Evolutionary conservation across 2,888 invertebrate species (phyloP).

Genomic region (Athetis lepigone): DNA sequence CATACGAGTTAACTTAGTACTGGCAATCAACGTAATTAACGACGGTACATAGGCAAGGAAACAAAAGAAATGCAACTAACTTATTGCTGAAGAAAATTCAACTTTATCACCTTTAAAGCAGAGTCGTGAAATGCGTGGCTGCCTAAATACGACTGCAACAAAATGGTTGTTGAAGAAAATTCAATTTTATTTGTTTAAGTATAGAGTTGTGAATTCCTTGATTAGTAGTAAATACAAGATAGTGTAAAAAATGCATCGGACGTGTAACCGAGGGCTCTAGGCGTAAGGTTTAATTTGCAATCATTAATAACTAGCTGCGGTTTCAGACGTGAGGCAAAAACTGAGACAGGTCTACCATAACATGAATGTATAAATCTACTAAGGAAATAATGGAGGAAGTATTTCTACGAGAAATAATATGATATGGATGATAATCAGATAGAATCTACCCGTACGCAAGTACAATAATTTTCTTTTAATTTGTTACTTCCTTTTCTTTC

Average conservation of each 20-base stretch:
- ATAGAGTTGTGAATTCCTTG: constrained; percentile 2
- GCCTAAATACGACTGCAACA: too few relatives aligned
- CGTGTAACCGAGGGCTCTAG: constrained; percentile 26
- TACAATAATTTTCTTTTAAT: neutral
- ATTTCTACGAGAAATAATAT: neutral
- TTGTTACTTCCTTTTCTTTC: neutral
- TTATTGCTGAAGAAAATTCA: neutral
- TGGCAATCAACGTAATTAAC: constrained; percentile 40
- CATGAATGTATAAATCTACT: constrained; percentile 37
- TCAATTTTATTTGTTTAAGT: rapidly evolving
- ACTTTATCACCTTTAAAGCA: neutral
- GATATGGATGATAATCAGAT: neutral
- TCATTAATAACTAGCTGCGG: constrained; percentile 48
- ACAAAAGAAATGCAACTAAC: constrained; percentile 12
- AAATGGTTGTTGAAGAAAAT: too few relatives aligned
- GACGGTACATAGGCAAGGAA: constrained; percentile 34
- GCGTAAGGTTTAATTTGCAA: constrained; percentile 50
- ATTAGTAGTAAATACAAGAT: neutral
- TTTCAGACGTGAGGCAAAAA: constrained; percentile 49
- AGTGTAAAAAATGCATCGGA: constrained; percentile 34
- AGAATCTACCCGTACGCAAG: neutral
- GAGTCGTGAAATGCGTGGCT: neutral
- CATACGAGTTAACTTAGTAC: constrained; percentile 43
- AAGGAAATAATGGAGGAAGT: constrained; percentile 35
- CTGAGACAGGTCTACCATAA: constrained; percentile 48